Evolutionary conservation across 2,113 vertebrate species (phyloP).

Genomic region (Nyctereutes procyonoides): DNA sequence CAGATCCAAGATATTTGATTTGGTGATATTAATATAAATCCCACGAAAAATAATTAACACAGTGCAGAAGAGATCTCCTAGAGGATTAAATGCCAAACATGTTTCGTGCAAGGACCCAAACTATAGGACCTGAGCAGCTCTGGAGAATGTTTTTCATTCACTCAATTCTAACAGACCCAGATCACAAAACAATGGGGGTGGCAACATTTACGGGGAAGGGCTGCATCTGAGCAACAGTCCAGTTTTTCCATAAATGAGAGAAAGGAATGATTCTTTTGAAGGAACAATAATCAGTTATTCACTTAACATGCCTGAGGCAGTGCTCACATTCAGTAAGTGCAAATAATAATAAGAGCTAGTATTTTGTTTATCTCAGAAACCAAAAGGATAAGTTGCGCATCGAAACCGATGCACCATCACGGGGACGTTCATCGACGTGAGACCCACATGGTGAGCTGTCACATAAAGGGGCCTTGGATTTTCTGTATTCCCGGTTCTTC

Average conservation of each 20-base stretch:
- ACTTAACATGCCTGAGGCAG: not conserved
- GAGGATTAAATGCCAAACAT: not conserved
- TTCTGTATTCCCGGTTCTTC: not conserved
- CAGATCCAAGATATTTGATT: not conserved
- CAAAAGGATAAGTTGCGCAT: not conserved
- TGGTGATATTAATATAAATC: not conserved
- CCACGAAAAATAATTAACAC: not conserved
- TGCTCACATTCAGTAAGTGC: not conserved
- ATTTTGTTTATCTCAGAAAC: constrained; percentile 47
- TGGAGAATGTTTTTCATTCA: not conserved
- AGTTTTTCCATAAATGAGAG: not conserved
- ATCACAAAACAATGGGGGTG: not conserved
- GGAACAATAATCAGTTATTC: constrained; percentile 56
- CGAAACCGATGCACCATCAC: not conserved
- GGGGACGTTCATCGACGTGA: not conserved
- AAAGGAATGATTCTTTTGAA: constrained; percentile 35
- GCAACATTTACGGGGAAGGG: not conserved
- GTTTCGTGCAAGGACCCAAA: not conserved
- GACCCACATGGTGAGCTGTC: not conserved
- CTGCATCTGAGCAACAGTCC: not conserved
- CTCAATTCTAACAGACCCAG: not conserved
- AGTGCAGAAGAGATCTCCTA: not conserved
- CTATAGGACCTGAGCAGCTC: not conserved
- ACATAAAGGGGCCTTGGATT: not conserved
- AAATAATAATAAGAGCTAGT: constrained; percentile 46